phyloP scores from a whole-genome alignment of 1,140 invertebrate genomes.

The Cyclina sinensis region DNA sequence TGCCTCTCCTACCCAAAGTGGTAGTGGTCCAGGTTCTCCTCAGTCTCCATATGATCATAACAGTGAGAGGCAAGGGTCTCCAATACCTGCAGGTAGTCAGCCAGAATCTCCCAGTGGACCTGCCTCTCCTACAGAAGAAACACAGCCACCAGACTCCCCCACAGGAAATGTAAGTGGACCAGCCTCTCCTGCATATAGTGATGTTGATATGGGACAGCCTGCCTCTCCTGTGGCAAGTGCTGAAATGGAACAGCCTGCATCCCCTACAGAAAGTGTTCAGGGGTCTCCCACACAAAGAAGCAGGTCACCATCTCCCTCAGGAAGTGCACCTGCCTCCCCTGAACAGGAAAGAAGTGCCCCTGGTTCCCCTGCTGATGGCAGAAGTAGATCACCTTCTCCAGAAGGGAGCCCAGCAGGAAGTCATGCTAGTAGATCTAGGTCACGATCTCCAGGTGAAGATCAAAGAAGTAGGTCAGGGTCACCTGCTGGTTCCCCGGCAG shows the following conservation, averaged over 20 bases:
- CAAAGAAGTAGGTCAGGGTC: constrained; percentile 64
- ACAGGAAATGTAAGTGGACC: not conserved
- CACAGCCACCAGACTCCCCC: constrained; percentile 8
- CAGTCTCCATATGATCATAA: not conserved
- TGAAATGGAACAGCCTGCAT: constrained; percentile 45
- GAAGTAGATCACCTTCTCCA: not conserved
- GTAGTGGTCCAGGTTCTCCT: constrained; percentile 26
- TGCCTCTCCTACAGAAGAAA: constrained; percentile 15
- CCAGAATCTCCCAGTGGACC: constrained; percentile 1
- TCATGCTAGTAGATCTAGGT: constrained; percentile 39
- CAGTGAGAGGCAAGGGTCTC: not conserved
- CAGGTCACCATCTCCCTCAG: constrained; percentile 40
- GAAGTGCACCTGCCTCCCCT: constrained; percentile 39
- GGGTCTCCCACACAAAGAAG: constrained; percentile 36
- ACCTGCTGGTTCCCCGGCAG: constrained; percentile 26
- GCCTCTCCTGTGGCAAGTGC: constrained; percentile 2
- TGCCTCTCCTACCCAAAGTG: not conserved
- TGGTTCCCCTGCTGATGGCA: constrained; percentile 22
- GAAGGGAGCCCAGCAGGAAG: constrained; percentile 10
- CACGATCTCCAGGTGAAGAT: constrained; percentile 29
- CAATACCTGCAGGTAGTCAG: not conserved
- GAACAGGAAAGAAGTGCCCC: not conserved
- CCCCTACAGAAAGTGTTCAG: not conserved
- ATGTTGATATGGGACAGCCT: not conserved
- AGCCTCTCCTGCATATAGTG: not conserved